Conservation (phyloP, 2,888 invertebrate species). For the Plemyria rubiginata region DNA sequence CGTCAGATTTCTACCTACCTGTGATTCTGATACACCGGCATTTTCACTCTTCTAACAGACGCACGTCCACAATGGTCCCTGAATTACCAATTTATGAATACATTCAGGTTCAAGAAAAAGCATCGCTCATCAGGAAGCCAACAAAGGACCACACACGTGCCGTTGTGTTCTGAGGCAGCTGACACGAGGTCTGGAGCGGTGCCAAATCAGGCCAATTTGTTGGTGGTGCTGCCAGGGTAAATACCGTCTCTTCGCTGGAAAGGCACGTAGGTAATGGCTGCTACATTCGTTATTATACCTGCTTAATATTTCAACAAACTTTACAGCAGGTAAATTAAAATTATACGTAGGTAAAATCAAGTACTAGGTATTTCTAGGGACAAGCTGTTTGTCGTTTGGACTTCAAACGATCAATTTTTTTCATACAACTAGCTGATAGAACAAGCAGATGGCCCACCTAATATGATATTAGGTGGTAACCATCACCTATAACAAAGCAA, state of each 20-base stretch:
- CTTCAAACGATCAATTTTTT: too few relatives aligned
- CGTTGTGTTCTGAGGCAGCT: constrained; percentile 29
- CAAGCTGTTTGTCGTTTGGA: too few relatives aligned
- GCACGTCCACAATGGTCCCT: background rate
- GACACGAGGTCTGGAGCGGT: constrained; percentile 25
- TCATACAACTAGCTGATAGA: too few relatives aligned
- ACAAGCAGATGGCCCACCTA: too few relatives aligned
- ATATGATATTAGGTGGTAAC: too few relatives aligned
- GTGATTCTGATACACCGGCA: background rate
- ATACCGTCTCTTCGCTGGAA: background rate
- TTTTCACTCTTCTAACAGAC: background rate
- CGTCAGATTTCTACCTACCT: background rate
- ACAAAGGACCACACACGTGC: constrained; percentile 50
- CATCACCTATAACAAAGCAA: too few relatives aligned
- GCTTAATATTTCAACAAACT: too few relatives aligned
- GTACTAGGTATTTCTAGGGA: too few relatives aligned
- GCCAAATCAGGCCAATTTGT: constrained; percentile 47
- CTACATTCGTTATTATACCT: too few relatives aligned
- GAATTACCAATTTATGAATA: constrained; percentile 10
- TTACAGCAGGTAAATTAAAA: too few relatives aligned
- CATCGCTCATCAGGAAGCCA: constrained; percentile 40
- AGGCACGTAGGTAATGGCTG: too few relatives aligned
- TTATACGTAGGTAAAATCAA: too few relatives aligned
- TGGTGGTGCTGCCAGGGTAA: constrained; percentile 23
- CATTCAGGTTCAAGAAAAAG: constrained; percentile 26